Conservation (phyloP, 2,113 vertebrate genomes). For the Stigmatopora nigra region DNA sequence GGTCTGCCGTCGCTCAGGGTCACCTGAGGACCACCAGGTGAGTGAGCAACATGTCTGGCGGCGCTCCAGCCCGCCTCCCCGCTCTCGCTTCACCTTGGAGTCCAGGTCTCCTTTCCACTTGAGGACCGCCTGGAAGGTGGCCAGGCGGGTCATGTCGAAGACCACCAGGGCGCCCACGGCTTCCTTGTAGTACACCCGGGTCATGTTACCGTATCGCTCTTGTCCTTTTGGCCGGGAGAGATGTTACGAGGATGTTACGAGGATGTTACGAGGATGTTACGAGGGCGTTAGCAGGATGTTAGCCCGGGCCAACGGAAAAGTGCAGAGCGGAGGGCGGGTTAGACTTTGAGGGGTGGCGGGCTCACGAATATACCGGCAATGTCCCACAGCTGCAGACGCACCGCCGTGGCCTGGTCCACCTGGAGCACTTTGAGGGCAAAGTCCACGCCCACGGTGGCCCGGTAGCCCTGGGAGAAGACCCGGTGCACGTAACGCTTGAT, state of each 20-base stretch:
- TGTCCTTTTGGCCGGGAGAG: slow-evolving; percentile 66
- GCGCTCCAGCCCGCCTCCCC: no score
- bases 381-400: slow-evolving; percentile 75
- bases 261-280: no score
- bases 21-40: slow-evolving; percentile 41
- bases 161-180: slow-evolving; percentile 76
- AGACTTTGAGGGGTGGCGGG: no score
- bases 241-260: no score
- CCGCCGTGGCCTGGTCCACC: slow-evolving; percentile 67
- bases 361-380: slow-evolving; percentile 50
- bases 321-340: no score
- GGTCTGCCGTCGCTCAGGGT: slow-evolving; percentile 67
- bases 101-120: slow-evolving; percentile 80
- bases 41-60: neutral
- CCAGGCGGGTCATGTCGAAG: slow-evolving; percentile 74
- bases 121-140: slow-evolving; percentile 74
- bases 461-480: slow-evolving; percentile 75
- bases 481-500: slow-evolving; percentile 75
- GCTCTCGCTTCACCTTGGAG: slow-evolving; percentile 56
- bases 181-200: slow-evolving; percentile 77
- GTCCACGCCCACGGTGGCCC: slow-evolving; percentile 75
- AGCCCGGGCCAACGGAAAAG: no score
- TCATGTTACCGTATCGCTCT: slow-evolving; percentile 80
- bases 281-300: no score
- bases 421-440: slow-evolving; percentile 71